Evolutionary conservation across 1,140 invertebrate species (phyloP).

Genomic region (Calephelis nemesis): DNA sequence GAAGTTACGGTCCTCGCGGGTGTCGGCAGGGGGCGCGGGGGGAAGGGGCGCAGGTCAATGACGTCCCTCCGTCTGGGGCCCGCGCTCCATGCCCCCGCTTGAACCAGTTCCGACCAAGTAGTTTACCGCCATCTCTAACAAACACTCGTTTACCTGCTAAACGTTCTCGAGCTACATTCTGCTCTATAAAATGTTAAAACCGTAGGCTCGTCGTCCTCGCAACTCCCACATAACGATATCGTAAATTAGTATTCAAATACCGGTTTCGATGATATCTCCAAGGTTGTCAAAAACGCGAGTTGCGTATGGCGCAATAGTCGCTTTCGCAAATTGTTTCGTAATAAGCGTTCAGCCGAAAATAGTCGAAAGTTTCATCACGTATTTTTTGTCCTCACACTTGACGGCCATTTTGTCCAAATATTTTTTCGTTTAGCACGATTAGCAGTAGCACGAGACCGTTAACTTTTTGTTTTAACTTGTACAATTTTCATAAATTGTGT

Average conservation of each 20-base stretch:
- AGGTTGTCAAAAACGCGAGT: slow-evolving; percentile 43
- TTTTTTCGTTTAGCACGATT: slow-evolving; percentile 23
- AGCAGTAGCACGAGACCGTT: not conserved
- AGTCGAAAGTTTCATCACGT: slow-evolving; percentile 59
- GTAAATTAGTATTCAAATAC: slow-evolving; percentile 44
- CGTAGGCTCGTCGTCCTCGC: slow-evolving; percentile 25
- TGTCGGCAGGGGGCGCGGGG: slow-evolving; percentile 43
- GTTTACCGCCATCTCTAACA: slow-evolving; percentile 64
- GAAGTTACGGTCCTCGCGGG: slow-evolving; percentile 63
- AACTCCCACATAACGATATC: slow-evolving; percentile 38
- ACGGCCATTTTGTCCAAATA: slow-evolving; percentile 21
- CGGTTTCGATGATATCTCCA: slow-evolving; percentile 49
- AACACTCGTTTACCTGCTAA: slow-evolving; percentile 50
- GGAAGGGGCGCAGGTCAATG: slow-evolving; percentile 65
- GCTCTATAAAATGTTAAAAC: slow-evolving; percentile 33
- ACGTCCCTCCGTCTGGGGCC: slow-evolving; percentile 70
- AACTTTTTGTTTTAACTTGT: not conserved
- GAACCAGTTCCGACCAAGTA: slow-evolving; percentile 65
- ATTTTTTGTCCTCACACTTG: slow-evolving; percentile 42
- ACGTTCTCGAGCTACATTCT: slow-evolving; percentile 50
- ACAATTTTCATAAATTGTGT: not conserved
- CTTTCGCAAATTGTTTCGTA: slow-evolving; percentile 66
- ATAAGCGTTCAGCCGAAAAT: slow-evolving; percentile 50
- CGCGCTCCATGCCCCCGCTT: slow-evolving; percentile 45
- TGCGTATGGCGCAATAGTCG: slow-evolving; percentile 47